phyloP scores from a whole-genome alignment of 2,888 invertebrate genomes.

The Eilema sororculum region DNA sequence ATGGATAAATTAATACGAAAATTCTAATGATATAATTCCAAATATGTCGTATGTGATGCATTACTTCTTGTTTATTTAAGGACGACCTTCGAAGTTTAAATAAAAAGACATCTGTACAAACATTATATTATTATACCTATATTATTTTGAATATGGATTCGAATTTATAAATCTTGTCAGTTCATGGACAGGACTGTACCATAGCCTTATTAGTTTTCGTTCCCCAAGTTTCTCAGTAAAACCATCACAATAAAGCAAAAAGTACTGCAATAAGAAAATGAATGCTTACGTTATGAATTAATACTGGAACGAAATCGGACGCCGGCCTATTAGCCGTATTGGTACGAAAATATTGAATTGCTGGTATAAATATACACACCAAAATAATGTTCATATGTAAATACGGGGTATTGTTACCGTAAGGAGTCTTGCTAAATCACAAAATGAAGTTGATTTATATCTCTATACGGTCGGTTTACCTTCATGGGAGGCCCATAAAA shows the following conservation, averaged over 20 bases:
- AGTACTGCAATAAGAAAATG: slow-evolving; percentile 50
- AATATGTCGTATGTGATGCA: not conserved
- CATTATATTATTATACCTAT: not conserved
- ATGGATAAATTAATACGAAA: not conserved
- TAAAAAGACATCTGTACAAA: not conserved
- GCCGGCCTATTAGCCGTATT: slow-evolving; percentile 56
- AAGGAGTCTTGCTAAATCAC: slow-evolving; percentile 89
- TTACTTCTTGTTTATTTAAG: not conserved
- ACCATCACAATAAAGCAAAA: slow-evolving; percentile 51
- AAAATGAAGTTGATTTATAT: slow-evolving; percentile 87
- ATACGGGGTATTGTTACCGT: slow-evolving; percentile 88
- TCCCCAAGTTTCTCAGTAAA: slow-evolving; percentile 9
- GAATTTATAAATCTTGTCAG: no score
- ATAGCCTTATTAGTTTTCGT: not conserved
- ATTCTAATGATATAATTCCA: not conserved
- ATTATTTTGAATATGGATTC: not conserved
- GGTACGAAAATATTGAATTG: slow-evolving; percentile 64
- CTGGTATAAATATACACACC: slow-evolving; percentile 73
- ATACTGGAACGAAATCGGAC: slow-evolving; percentile 49
- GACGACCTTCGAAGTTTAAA: slow-evolving; percentile 2
- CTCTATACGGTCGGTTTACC: slow-evolving; percentile 82
- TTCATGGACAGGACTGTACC: not conserved
- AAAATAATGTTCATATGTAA: slow-evolving; percentile 87
- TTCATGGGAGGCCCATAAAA: slow-evolving; percentile 84
- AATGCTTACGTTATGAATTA: slow-evolving; percentile 47